Conservation (phyloP, 1,140 invertebrate genomes). For the Drepana arcuata region DNA sequence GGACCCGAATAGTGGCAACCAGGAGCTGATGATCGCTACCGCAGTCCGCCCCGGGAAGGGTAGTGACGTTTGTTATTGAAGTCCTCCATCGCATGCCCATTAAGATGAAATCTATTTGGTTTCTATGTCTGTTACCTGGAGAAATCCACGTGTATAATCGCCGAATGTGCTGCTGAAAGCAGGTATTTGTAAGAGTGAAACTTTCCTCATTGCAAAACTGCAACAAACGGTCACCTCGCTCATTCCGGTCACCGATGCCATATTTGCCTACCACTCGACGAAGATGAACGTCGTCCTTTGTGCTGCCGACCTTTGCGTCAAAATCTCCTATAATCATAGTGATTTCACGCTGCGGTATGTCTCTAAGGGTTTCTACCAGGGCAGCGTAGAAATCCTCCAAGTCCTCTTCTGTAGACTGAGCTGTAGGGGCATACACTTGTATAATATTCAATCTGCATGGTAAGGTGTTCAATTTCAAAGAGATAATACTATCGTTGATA, state of each 20-base stretch:
- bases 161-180: constrained; percentile 3
- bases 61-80: constrained; percentile 1
- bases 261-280: background rate
- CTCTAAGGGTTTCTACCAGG: constrained; percentile 1
- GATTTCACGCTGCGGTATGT: constrained; percentile 13
- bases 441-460: constrained; percentile 11
- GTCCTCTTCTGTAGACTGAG: constrained; percentile 7
- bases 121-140: background rate
- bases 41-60: constrained; percentile 3
- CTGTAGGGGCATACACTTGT: constrained; percentile 14
- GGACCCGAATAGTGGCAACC: background rate
- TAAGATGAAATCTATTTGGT: constrained; percentile 4
- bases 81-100: constrained; percentile 2
- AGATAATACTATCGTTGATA: constrained; percentile 5
- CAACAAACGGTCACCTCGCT: constrained; percentile 3
- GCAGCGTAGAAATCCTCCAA: constrained; percentile 11
- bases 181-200: background rate
- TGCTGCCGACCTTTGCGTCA: constrained; percentile 20
- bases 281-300: constrained; percentile 10
- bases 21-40: constrained; percentile 6
- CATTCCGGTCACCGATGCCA: background rate
- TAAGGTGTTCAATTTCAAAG: constrained; percentile 9
- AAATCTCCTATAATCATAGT: constrained; percentile 15
- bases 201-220: constrained; percentile 2
- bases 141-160: constrained; percentile 3